Percentiles rank a stretch among this genome's conserved stretches.
These are phyloP conservation scores for Nilaparvata lugens DNA, from an alignment of 1,140 invertebrate species.

Conservation along the genomic window DNA sequence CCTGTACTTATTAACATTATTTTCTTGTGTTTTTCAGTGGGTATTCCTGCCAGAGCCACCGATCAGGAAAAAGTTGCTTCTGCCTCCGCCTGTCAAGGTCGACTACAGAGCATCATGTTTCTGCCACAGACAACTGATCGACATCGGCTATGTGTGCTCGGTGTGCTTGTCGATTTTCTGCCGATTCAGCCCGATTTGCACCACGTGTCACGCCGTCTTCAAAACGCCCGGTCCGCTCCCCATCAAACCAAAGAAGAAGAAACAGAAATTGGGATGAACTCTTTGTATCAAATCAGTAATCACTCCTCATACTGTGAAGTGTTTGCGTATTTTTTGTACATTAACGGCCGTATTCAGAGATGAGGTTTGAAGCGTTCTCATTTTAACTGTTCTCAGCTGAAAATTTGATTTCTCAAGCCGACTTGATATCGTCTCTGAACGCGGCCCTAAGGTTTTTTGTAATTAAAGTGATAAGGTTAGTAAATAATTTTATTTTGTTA, in stretches of 20 bases:
- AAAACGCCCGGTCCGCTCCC: constrained; percentile 63
- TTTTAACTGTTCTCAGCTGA: too few species aligned
- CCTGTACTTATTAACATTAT: too few species aligned
- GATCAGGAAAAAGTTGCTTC: constrained; percentile 69
- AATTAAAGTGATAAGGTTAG: too few species aligned
- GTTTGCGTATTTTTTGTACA: too few species aligned
- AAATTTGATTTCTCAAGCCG: too few species aligned
- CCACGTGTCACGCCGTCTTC: constrained; percentile 86
- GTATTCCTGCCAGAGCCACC: constrained; percentile 81
- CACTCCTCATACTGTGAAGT: too few species aligned
- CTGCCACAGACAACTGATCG: constrained; percentile 92
- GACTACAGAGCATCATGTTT: constrained; percentile 96
- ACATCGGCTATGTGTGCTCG: constrained; percentile 95
- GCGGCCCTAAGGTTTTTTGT: too few species aligned
- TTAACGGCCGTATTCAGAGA: too few species aligned
- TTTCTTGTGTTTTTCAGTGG: constrained; percentile 54
- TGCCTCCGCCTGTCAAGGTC: constrained; percentile 83
- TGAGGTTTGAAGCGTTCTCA: too few species aligned
- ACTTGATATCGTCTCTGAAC: too few species aligned
- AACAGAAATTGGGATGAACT: constrained; percentile 28
- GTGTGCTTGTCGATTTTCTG: constrained; percentile 97
- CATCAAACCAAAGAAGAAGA: constrained; percentile 65
- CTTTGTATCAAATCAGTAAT: too few species aligned
- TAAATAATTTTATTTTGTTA: too few species aligned
- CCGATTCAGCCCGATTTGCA: constrained; percentile 94